Conservation (phyloP, 30 jellyfish, hydroid and myxozoan species). For the Aurelia sp. region DNA sequence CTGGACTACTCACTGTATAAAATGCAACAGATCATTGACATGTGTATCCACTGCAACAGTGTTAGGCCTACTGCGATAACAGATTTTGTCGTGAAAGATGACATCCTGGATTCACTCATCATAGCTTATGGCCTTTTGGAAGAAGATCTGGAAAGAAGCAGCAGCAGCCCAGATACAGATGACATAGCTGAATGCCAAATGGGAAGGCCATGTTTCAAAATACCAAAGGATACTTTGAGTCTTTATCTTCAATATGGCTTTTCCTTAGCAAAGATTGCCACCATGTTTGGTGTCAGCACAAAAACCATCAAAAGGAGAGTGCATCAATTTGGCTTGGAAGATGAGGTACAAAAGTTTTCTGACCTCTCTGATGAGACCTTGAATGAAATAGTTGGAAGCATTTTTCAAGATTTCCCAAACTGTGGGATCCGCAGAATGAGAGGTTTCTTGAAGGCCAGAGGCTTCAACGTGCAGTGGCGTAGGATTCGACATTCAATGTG, state of each 20-base stretch:
- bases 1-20: no score
- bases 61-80: no score
- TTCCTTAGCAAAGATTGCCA: constrained; percentile 41
- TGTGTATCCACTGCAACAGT: no score
- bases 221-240: constrained; percentile 53
- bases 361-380: constrained; percentile 15
- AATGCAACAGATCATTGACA: no score
- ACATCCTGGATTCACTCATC: background rate
- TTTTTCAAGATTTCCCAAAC: constrained; percentile 38
- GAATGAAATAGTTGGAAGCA: background rate
- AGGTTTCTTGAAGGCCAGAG: constrained; percentile 23
- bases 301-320: constrained; percentile 58
- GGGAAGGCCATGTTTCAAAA: constrained; percentile 41
- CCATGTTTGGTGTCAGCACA: constrained; percentile 40
- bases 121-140: background rate
- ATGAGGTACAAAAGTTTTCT: background rate
- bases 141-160: background rate
- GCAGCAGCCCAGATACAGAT: background rate
- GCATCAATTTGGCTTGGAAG: constrained; percentile 22
- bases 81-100: background rate
- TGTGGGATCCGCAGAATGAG: no score
- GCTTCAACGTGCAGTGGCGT: constrained; percentile 38
- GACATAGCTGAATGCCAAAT: background rate
- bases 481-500: constrained; percentile 49
- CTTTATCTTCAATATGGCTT: constrained; percentile 44